These are phyloP conservation scores for Peromyscus nudipes DNA, from an alignment of 2,797 vertebrate genomes.

Conservation along the genomic window DNA sequence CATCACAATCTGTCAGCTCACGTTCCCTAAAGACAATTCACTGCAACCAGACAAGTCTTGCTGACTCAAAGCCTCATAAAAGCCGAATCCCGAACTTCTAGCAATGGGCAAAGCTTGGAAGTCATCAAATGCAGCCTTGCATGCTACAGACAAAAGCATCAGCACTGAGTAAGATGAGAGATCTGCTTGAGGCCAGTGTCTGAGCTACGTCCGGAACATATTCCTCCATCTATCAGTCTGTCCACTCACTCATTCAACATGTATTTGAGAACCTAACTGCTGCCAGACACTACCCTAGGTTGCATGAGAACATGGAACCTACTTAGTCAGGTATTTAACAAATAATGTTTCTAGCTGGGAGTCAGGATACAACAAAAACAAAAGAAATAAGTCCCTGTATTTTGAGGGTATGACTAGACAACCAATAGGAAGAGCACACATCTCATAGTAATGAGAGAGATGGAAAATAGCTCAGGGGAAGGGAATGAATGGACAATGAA, in stretches of 20 bases:
- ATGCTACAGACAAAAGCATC: background rate
- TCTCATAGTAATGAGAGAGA: fast-evolving
- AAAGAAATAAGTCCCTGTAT: background rate
- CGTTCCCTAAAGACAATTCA: background rate
- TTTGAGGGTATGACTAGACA: background rate
- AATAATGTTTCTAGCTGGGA: background rate
- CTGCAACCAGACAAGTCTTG: background rate
- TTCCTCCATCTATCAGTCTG: too few species aligned
- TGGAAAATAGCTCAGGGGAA: too few species aligned
- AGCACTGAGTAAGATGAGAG: background rate
- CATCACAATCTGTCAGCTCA: background rate
- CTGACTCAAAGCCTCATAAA: background rate
- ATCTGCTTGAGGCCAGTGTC: background rate
- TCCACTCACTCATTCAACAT: background rate
- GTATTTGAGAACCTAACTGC: background rate
- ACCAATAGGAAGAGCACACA: background rate
- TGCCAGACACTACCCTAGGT: background rate
- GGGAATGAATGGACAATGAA: fast-evolving
- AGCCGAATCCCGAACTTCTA: background rate
- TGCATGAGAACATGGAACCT: background rate
- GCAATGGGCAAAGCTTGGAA: background rate
- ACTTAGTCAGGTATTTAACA: background rate
- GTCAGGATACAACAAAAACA: background rate
- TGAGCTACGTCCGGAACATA: background rate
- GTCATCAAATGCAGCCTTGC: background rate